A percentile compares a stretch with the other conserved stretches of the same genome.
These are phyloP conservation scores for Physeter macrocephalus DNA, from an alignment of 2,113 vertebrate species.

Conservation along the genomic window DNA sequence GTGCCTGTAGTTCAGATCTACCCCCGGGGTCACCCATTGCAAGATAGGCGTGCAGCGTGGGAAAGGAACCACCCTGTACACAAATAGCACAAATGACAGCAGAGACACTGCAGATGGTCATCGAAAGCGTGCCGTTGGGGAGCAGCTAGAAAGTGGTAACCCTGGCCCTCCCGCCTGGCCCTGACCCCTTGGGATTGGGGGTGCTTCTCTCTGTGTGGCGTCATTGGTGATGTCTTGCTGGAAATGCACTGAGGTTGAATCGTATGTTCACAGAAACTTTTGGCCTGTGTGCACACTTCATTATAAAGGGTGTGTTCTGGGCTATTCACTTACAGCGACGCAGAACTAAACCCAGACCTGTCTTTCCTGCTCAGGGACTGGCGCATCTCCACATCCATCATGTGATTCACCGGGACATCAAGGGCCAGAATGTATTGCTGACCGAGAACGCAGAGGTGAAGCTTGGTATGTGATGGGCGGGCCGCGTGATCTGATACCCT, in stretches of 20 bases:
- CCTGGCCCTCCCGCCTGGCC: neutral
- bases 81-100: constrained; percentile 38
- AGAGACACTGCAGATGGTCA: neutral
- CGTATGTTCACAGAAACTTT: fast-evolving
- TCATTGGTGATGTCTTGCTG: neutral
- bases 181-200: neutral
- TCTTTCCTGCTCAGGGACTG: constrained; percentile 85
- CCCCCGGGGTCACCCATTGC: neutral
- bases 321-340: neutral
- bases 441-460: constrained; percentile 99
- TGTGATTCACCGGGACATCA: constrained; percentile 98
- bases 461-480: constrained; percentile 84
- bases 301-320: neutral
- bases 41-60: neutral
- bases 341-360: neutral
- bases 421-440: constrained; percentile 97
- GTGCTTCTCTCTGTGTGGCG: neutral
- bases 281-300: neutral
- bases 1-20: neutral
- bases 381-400: constrained; percentile 97
- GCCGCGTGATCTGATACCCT: neutral
- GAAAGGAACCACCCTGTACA: constrained; percentile 8
- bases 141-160: neutral
- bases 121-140: neutral
- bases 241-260: neutral